phyloP scores from a whole-genome alignment of 1,140 invertebrate genomes.

The Ceratina australensis region DNA sequence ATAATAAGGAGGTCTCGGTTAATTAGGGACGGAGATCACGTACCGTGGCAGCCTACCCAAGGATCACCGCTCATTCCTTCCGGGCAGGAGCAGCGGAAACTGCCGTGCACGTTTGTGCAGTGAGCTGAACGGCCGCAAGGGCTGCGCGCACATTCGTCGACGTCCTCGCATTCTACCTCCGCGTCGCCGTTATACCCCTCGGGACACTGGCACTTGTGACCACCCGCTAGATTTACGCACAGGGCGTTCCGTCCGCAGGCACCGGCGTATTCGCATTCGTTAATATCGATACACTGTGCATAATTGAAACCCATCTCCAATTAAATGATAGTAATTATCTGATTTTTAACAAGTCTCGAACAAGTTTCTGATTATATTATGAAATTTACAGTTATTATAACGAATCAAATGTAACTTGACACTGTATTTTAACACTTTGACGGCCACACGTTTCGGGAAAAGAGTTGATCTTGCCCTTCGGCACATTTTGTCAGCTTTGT shows the following conservation, averaged over 20 bases:
- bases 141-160: slow-evolving; percentile 85
- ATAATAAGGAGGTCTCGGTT: slow-evolving; percentile 14
- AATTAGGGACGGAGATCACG: slow-evolving; percentile 50
- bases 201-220: slow-evolving; percentile 90
- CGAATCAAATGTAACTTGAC: no score
- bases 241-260: slow-evolving; percentile 89
- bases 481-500: no score
- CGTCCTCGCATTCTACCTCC: slow-evolving; percentile 84
- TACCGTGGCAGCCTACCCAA: slow-evolving; percentile 85
- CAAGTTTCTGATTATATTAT: no score
- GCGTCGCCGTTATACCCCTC: slow-evolving; percentile 88
- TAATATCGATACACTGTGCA: slow-evolving; percentile 88
- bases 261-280: slow-evolving; percentile 87
- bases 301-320: not conserved
- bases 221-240: slow-evolving; percentile 89
- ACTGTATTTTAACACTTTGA: no score
- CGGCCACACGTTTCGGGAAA: no score
- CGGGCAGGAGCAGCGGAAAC: slow-evolving; percentile 88
- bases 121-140: slow-evolving; percentile 87
- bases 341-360: no score
- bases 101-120: slow-evolving; percentile 87
- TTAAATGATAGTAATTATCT: no score
- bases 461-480: no score
- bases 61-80: slow-evolving; percentile 89
- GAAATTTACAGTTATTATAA: no score